Evolutionary conservation across 2,113 vertebrate species (phyloP), one percentile per base, ranked within the genome.

Genomic region (Phyllostomus hastatus): DNA sequence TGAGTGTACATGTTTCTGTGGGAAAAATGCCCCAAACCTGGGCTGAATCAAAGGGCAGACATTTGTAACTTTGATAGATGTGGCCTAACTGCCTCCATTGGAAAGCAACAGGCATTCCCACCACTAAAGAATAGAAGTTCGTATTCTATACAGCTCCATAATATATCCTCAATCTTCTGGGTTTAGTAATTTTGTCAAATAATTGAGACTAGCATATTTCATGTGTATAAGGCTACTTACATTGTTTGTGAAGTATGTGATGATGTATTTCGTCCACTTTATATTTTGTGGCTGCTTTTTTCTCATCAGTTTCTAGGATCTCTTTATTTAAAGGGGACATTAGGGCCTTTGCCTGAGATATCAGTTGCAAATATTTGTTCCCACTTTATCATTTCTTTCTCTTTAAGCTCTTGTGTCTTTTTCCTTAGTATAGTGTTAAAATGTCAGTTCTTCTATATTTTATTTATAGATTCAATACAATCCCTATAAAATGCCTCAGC

Each of bases 71-170:
- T 31, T 50, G n/a, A 22, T 10, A 11, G 10, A 15, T 61, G 12
- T 2, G 9, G 20, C 3, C 28, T 26, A 4, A 43, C 35, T 52
- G 15, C 43, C 7, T 52, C 66, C 1, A 1, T 7, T 20, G 33
- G n/a, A 82, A 64, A 78, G 31, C 54, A 31, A 7, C 15, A 26
- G 10, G 6, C 22, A 20, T 41, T 41, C 35, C 46, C 22, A 15
- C 4, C 66, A 61, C 11, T 17, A 7, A 52, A 26, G 64, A 67
- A 26, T 38, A 38, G 35, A 82, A 15, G 61, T 33, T 48, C 12
- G 48, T 57, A 3, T 79, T 59, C 31, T 69, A 31, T 7, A 35
- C 31, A 57, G 61, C 50, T 67, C 33, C 46, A 2, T 2, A 54
- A 28, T 35, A 16, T 31, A 28, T 52, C 20, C 12, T 24, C 33